These are phyloP conservation scores for Bombus haemorrhoidalis DNA, from an alignment of 1,140 invertebrate species.

Conservation along the genomic window DNA sequence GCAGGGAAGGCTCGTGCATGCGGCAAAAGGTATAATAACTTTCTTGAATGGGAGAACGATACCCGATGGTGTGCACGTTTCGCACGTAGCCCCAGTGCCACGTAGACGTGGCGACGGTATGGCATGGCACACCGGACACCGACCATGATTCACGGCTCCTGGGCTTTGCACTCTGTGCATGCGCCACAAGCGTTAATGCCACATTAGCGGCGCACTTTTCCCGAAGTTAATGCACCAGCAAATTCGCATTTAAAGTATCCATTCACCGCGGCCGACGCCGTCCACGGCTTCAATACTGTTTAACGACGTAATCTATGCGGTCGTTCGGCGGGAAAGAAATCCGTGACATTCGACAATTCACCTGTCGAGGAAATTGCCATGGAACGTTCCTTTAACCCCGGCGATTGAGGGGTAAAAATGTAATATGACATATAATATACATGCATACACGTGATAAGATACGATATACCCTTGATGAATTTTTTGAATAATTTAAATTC, in stretches of 20 bases:
- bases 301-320: constrained; percentile 52
- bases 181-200: constrained; percentile 59
- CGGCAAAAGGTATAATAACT: constrained; percentile 13
- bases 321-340: constrained; percentile 17
- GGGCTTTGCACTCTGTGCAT: constrained; percentile 54
- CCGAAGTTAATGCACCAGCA: constrained; percentile 66
- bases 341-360: constrained; percentile 21
- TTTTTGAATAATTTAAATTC: no score
- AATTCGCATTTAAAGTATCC: constrained; percentile 68
- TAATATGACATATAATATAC: no score
- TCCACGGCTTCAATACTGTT: constrained; percentile 36
- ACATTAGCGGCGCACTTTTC: constrained; percentile 60
- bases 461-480: no score
- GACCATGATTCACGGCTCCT: constrained; percentile 57
- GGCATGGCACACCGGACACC: not conserved
- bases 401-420: rapidly evolving
- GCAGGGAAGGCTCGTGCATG: not conserved
- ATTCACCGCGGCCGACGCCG: constrained; percentile 39
- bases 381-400: not conserved
- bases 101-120: constrained; percentile 30
- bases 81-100: constrained; percentile 21
- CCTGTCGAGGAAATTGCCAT: not conserved
- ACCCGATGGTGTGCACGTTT: constrained; percentile 11
- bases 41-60: not conserved
- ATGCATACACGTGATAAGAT: no score